Evolutionary conservation across 1,140 invertebrate species (phyloP).

Genomic region (Vollenhovia emeryi): DNA sequence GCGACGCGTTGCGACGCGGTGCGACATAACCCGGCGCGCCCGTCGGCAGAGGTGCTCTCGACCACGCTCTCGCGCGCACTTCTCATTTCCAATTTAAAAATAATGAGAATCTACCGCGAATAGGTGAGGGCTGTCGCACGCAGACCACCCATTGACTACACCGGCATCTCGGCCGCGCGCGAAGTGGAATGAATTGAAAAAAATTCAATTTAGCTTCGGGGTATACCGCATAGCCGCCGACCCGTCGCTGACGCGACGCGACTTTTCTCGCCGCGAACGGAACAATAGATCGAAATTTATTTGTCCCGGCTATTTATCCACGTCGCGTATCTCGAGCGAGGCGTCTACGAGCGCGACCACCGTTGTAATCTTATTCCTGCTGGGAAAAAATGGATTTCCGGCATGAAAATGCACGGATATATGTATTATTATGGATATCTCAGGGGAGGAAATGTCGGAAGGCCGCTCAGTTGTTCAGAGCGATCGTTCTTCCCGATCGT

Average conservation of each 20-base stretch:
- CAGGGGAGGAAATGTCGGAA: neutral
- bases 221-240: constrained; percentile 53
- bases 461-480: too few species aligned
- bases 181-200: constrained; percentile 77
- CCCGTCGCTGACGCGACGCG: constrained; percentile 15
- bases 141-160: constrained; percentile 72
- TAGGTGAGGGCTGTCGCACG: constrained; percentile 72
- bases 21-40: neutral
- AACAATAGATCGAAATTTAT: constrained; percentile 49
- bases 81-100: constrained; percentile 79
- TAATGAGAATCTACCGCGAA: constrained; percentile 75
- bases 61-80: constrained; percentile 64
- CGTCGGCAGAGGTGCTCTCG: constrained; percentile 61
- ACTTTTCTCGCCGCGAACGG: constrained; percentile 44
- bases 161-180: constrained; percentile 59
- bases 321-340: neutral
- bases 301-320: constrained; percentile 30
- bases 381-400: neutral
- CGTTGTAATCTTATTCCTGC: too few species aligned
- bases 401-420: neutral
- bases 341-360: neutral
- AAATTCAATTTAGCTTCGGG: constrained; percentile 77
- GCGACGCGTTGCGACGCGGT: constrained; percentile 13
- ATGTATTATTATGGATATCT: neutral
- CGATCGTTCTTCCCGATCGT: neutral